Evolutionary conservation across 2,888 invertebrate genomes (phyloP).

Genomic region (Folsomia candida): DNA sequence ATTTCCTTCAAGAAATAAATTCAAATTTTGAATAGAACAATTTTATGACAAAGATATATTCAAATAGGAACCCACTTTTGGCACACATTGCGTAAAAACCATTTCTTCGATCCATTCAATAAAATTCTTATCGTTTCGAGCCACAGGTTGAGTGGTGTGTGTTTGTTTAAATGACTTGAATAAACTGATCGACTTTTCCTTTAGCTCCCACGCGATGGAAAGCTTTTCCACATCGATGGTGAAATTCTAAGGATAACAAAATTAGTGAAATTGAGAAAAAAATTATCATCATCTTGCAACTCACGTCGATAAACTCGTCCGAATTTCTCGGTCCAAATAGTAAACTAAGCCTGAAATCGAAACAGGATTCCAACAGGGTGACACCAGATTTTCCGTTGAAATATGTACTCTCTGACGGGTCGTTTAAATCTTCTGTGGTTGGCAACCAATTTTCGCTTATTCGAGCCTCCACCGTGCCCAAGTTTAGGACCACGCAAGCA

Average conservation of each 20-base stretch:
- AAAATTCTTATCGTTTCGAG: slow-evolving; percentile 16
- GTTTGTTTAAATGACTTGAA: slow-evolving; percentile 35
- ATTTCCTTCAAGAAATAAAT: slow-evolving; percentile 36
- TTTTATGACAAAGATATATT: too few relatives aligned
- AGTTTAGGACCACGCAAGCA: slow-evolving; percentile 48
- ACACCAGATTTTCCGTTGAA: slow-evolving; percentile 45
- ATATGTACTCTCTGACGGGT: slow-evolving; percentile 40
- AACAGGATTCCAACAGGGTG: slow-evolving; percentile 42
- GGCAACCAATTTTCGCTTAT: slow-evolving; percentile 50
- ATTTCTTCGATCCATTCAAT: slow-evolving; percentile 44
- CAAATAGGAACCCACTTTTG: slow-evolving; percentile 47
- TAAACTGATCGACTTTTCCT: slow-evolving; percentile 43
- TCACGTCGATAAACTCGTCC: slow-evolving; percentile 50
- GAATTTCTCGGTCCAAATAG: slow-evolving; percentile 50
- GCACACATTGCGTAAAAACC: slow-evolving; percentile 46
- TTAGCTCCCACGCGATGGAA: slow-evolving; percentile 45
- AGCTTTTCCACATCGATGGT: slow-evolving; percentile 49
- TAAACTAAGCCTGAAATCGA: slow-evolving; percentile 48
- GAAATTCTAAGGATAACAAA: slow-evolving; percentile 40
- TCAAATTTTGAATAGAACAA: slow-evolving; percentile 5
- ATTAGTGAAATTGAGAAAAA: background rate
- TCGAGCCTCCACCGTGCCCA: slow-evolving; percentile 41
- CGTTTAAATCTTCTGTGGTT: slow-evolving; percentile 40
- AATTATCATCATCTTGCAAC: background rate
- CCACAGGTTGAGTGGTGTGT: slow-evolving; percentile 2